A percentile compares a stretch with the other conserved stretches of the same genome.
These are phyloP conservation scores for Dolichallabes microphthalmus DNA, from an alignment of 2,113 vertebrate genomes.

Conservation along the genomic window DNA sequence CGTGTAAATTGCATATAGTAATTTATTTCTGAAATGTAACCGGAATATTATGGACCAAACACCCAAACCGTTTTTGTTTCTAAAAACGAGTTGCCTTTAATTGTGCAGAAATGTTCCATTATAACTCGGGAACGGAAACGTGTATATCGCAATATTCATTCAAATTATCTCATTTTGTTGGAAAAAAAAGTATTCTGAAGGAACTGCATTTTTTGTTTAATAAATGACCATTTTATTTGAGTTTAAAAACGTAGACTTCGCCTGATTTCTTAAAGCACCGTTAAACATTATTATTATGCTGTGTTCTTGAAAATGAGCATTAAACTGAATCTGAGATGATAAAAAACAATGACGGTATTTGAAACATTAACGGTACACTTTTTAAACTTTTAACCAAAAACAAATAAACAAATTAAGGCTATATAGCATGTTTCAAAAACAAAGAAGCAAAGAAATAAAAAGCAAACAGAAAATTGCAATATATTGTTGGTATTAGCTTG, in stretches of 20 bases:
- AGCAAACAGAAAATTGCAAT: background rate
- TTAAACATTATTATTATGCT: background rate
- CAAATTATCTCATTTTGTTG: conserved; percentile 84
- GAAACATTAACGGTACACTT: background rate
- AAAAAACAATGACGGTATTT: background rate
- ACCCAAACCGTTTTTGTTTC: conserved; percentile 84
- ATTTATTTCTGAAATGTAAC: conserved; percentile 99
- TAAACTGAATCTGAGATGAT: background rate
- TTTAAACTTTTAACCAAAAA: background rate
- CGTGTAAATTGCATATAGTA: conserved; percentile 99
- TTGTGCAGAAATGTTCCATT: conserved; percentile 83
- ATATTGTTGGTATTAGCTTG: background rate
- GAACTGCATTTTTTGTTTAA: conserved; percentile 97
- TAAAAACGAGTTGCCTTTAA: conserved; percentile 84
- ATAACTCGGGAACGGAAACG: conserved; percentile 83
- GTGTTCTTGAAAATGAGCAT: conserved; percentile 9
- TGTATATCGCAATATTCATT: conserved; percentile 93
- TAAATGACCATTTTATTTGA: conserved; percentile 95
- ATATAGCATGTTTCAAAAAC: too few relatives aligned
- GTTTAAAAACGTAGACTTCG: conserved; percentile 75
- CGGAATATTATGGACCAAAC: conserved; percentile 94
- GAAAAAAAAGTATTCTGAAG: conserved; percentile 85
- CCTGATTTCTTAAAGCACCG: conserved; percentile 78
- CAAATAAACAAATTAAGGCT: background rate
- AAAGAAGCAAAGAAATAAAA: background rate